Conservation (phyloP, 1,140 invertebrate species). For the Lamellibrachia luymesi region DNA sequence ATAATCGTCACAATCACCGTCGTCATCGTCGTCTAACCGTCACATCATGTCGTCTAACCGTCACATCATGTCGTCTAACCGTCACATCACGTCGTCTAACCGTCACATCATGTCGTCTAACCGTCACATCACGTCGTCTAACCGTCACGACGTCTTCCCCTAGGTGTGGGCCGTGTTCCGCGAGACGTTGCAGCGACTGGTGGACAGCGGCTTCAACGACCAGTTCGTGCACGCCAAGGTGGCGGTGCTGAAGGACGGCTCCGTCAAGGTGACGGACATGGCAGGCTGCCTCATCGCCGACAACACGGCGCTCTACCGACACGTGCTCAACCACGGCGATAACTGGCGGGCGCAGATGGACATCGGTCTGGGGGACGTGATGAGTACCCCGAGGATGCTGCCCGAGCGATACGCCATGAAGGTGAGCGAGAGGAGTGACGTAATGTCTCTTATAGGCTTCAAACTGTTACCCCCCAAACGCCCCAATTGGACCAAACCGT, state of each 20-base stretch:
- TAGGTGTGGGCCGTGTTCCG: constrained; percentile 18
- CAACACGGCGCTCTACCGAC: constrained; percentile 3
- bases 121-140: not conserved
- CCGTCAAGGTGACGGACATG: constrained; percentile 2
- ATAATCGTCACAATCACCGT: not conserved
- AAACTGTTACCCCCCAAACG: no score
- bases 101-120: not conserved
- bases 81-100: no score
- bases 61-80: no score
- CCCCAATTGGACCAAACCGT: no score
- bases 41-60: no score
- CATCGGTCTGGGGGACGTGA: not conserved
- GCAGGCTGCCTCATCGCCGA: not conserved
- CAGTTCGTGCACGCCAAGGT: constrained; percentile 11
- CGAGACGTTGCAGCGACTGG: not conserved
- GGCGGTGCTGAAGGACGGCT: not conserved
- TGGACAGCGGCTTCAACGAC: constrained; percentile 9
- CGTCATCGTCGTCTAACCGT: not conserved
- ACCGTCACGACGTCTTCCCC: not conserved
- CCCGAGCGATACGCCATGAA: constrained; percentile 2
- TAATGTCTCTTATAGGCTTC: no score
- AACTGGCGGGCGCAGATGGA: constrained; percentile 10
- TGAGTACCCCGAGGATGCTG: not conserved
- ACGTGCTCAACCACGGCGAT: constrained; percentile 15
- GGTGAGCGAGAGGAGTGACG: not conserved